Evolutionary conservation across 2,888 invertebrate genomes (phyloP), one percentile per base, ranked within the genome.

Genomic region (Xestia rhomboidea): DNA sequence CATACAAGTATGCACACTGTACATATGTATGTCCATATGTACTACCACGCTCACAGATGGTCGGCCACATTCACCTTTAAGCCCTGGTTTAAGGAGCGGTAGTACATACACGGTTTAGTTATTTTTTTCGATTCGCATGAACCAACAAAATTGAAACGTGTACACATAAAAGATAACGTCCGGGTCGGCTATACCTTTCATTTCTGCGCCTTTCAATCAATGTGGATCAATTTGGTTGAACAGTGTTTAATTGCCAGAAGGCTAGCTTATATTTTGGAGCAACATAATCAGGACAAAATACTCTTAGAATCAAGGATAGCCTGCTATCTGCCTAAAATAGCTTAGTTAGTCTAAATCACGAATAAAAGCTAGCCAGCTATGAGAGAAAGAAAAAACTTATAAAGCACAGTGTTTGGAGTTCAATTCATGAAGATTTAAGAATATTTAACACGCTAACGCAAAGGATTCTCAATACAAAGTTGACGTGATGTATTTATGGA

Each of bases 131-230:
- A 62, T 62, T 60, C 24, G 27, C 2, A 24, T 46, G 44, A 46
- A 62, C 8, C 13, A 62, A 51, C n/a, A 34, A 69, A 79, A 80
- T 78, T 80, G 80, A 44, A 44, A 51, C 73, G 11, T 79, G 78
- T 79, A 27, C 27, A 11, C 79, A 78, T 80, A 60, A 79, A 73
- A 80, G 51, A 11, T 6, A 73, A 78, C 24, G 49, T 51, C 4
- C 34, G 44, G 63, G 24, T 15, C 8, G 7, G 63, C 34, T 7
- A 51, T 4, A 30, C 18, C 24, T 54, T 44, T 27, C 30, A 51
- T 51, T 41, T 63, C 4, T 41, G n/a, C 2, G 27, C 30, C 13
- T 49, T 73, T 62, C 18, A 38, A 62, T 60, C 44, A 57, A 51
- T 41, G 51, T 13, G 18, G 41, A 44, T 64, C 63, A 64, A 64